phyloP scores from a whole-genome alignment of 2,797 vertebrate genomes.

The Alfaro cultratus region DNA sequence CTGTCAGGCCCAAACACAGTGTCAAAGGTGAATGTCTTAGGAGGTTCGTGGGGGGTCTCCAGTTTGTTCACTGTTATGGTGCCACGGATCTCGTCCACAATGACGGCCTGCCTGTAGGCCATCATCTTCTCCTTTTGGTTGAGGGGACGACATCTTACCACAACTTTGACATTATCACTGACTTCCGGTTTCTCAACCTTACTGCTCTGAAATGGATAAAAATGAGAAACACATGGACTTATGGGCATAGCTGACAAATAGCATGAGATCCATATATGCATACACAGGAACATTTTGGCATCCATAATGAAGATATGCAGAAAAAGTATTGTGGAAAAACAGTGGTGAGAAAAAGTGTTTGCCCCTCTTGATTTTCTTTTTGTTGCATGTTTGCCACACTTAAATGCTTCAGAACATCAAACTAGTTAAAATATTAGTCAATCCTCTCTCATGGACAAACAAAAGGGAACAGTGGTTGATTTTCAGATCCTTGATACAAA shows the following conservation, averaged over 20 bases:
- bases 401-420: not conserved
- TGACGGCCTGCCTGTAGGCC: constrained; percentile 88
- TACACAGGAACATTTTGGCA: not conserved
- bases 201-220: constrained; percentile 78
- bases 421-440: not conserved
- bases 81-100: constrained; percentile 94
- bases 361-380: too few species aligned
- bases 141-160: constrained; percentile 95
- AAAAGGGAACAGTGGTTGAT: not conserved
- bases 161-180: constrained; percentile 96
- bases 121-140: constrained; percentile 94
- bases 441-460: not conserved
- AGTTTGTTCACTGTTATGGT: constrained; percentile 95
- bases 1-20: constrained; percentile 97
- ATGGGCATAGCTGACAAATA: not conserved
- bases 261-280: not conserved
- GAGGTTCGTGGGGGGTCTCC: constrained; percentile 92
- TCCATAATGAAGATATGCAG: not conserved
- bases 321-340: not conserved
- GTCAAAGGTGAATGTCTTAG: constrained; percentile 98
- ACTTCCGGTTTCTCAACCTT: constrained; percentile 89
- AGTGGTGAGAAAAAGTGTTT: too few species aligned
- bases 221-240: not conserved
- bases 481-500: not conserved
- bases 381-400: not conserved